Percentiles rank a stretch among this genome's conserved stretches.
These are phyloP conservation scores for Sebastes alutus DNA, from an alignment of 2,797 vertebrate genomes.

Conservation along the genomic window DNA sequence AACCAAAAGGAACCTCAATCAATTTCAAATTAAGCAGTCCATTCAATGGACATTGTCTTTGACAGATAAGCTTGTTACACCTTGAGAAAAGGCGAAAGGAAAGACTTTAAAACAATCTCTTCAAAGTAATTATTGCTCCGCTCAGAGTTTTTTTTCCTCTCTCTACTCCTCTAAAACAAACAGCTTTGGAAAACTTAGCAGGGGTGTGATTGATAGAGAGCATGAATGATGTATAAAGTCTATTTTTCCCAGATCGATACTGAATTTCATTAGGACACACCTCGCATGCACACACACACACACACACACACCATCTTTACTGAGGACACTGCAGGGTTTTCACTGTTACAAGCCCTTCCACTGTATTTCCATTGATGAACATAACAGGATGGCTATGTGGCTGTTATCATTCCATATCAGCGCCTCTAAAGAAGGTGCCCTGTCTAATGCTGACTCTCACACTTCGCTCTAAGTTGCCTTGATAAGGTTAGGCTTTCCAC, in stretches of 20 bases:
- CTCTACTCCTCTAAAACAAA: slow-evolving; percentile 77
- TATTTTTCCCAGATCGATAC: slow-evolving; percentile 86
- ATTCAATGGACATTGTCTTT: slow-evolving; percentile 79
- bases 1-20: slow-evolving; percentile 77
- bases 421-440: slow-evolving; percentile 67
- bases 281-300: slow-evolving; percentile 20
- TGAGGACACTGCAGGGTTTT: slow-evolving; percentile 50
- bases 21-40: slow-evolving; percentile 82
- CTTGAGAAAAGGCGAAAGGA: slow-evolving; percentile 76
- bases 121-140: slow-evolving; percentile 81
- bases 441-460: slow-evolving; percentile 62
- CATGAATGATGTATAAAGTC: slow-evolving; percentile 90
- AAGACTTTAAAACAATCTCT: slow-evolving; percentile 80
- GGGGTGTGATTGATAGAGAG: slow-evolving; percentile 84
- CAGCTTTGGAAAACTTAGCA: slow-evolving; percentile 82
- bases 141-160: slow-evolving; percentile 64
- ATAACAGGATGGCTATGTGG: slow-evolving; percentile 12
- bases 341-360: slow-evolving; percentile 20
- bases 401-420: slow-evolving; percentile 65
- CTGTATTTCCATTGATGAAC: slow-evolving; percentile 53
- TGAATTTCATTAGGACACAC: slow-evolving; percentile 83
- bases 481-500: slow-evolving; percentile 65
- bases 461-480: slow-evolving; percentile 53
- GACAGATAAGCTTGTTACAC: slow-evolving; percentile 82
- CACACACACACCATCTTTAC: slow-evolving; percentile 19